A percentile compares a stretch with the other conserved stretches of the same genome.
phyloP scores from a whole-genome alignment of 2,113 vertebrate genomes.

The Podarcis cretensis region DNA sequence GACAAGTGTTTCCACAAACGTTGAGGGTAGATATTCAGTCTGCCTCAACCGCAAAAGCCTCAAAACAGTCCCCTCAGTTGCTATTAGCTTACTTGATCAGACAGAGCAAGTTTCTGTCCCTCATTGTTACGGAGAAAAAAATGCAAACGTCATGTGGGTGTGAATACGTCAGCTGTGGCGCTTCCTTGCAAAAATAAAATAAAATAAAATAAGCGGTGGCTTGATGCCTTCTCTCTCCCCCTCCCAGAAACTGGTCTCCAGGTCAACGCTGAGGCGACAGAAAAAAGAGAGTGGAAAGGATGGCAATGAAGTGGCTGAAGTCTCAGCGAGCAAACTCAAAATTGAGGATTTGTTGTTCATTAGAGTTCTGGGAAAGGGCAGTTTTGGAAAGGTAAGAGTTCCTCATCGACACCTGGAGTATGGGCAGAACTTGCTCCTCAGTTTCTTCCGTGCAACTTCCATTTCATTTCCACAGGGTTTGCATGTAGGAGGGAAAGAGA shows the following conservation, averaged over 20 bases:
- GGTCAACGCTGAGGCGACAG: slow-evolving; percentile 72
- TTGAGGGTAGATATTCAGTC: too few relatives aligned
- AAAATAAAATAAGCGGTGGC: too few relatives aligned
- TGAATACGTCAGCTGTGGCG: not conserved
- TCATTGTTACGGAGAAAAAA: not conserved
- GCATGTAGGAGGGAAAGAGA: not conserved
- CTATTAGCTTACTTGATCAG: not conserved
- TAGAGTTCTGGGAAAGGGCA: slow-evolving; percentile 95
- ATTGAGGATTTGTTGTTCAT: slow-evolving; percentile 91
- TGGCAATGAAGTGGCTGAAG: slow-evolving; percentile 44
- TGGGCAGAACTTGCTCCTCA: not conserved
- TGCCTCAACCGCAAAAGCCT: too few relatives aligned
- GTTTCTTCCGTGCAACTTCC: not conserved
- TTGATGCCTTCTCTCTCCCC: too few relatives aligned
- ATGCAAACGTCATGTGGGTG: not conserved
- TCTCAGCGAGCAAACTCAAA: slow-evolving; percentile 77
- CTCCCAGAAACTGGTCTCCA: slow-evolving; percentile 73
- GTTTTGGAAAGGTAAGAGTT: slow-evolving; percentile 94
- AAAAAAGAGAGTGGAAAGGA: slow-evolving; percentile 66
- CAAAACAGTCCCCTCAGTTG: not conserved
- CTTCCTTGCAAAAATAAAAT: not conserved
- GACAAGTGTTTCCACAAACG: too few relatives aligned
- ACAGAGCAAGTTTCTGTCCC: not conserved
- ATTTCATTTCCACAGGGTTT: not conserved
- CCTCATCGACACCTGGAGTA: not conserved